phyloP scores from a whole-genome alignment of 1,140 invertebrate genomes.

The Sarcophaga bullata region DNA sequence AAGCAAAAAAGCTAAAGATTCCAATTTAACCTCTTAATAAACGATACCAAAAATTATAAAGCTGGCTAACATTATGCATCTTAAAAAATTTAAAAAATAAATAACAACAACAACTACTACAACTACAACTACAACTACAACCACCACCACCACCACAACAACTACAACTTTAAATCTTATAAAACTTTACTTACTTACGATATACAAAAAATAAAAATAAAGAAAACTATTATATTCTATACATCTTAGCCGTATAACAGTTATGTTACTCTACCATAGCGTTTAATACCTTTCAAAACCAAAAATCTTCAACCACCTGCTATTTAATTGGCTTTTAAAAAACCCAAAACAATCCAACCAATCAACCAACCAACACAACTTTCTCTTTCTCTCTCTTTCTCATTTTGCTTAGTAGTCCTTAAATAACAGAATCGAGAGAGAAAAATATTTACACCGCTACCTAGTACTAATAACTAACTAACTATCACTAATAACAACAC shows the following conservation, averaged over 20 bases:
- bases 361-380: not conserved
- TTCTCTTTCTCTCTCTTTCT: not conserved
- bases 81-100: not conserved
- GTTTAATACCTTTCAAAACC: too few relatives aligned
- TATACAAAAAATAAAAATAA: not conserved
- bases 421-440: too few relatives aligned
- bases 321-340: not conserved
- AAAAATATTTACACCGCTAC: not conserved
- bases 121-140: not conserved
- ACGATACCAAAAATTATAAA: conserved; percentile 1
- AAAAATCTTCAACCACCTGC: too few relatives aligned
- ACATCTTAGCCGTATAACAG: not conserved
- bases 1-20: conserved; percentile 21
- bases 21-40: not conserved
- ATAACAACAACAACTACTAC: conserved; percentile 16
- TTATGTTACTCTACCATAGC: conserved; percentile 12
- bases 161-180: not conserved
- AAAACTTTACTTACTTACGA: not conserved
- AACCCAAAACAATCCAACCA: not conserved
- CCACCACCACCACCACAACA: conserved; percentile 9
- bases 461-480: not conserved
- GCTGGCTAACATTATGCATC: conserved; percentile 34
- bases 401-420: not conserved
- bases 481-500: not conserved
- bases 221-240: not conserved